phyloP scores from a whole-genome alignment of 2,888 invertebrate genomes.

The Tortricodes alternella region DNA sequence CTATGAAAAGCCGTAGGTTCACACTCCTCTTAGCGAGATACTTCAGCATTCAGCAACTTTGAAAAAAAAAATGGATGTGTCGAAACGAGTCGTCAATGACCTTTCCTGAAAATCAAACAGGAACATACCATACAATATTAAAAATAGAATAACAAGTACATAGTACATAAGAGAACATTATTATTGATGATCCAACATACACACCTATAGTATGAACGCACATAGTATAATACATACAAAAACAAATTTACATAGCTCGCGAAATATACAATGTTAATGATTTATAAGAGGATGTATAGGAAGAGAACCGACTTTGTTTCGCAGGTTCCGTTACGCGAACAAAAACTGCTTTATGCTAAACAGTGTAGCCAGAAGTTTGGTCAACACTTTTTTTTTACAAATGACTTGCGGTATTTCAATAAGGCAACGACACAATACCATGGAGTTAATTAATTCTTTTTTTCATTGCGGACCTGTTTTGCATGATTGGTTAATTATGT shows the following conservation, averaged over 20 bases:
- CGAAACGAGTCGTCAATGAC: too few species aligned
- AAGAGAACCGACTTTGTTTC: constrained; percentile 13
- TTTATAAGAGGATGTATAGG: constrained; percentile 23
- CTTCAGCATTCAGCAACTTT: too few species aligned
- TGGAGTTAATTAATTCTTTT: constrained; percentile 22
- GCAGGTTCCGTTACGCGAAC: constrained; percentile 47
- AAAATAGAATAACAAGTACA: too few species aligned
- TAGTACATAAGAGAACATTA: too few species aligned
- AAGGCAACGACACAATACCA: constrained; percentile 38
- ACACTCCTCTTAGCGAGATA: too few species aligned
- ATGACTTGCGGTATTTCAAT: constrained; percentile 54
- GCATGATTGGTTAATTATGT: constrained; percentile 24
- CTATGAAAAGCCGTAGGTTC: too few species aligned
- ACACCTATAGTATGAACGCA: too few species aligned
- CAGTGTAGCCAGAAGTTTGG: constrained; percentile 50
- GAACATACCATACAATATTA: too few species aligned
- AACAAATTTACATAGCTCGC: not conserved
- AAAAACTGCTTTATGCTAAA: constrained; percentile 43
- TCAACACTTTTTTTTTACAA: constrained; percentile 45
- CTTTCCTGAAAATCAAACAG: too few species aligned
- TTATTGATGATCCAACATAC: too few species aligned
- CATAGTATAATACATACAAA: not conserved
- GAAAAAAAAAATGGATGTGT: too few species aligned
- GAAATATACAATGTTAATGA: constrained; percentile 12
- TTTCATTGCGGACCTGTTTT: constrained; percentile 19